phyloP scores from a whole-genome alignment of 2,888 invertebrate species.

The Augochlorella aurata region DNA sequence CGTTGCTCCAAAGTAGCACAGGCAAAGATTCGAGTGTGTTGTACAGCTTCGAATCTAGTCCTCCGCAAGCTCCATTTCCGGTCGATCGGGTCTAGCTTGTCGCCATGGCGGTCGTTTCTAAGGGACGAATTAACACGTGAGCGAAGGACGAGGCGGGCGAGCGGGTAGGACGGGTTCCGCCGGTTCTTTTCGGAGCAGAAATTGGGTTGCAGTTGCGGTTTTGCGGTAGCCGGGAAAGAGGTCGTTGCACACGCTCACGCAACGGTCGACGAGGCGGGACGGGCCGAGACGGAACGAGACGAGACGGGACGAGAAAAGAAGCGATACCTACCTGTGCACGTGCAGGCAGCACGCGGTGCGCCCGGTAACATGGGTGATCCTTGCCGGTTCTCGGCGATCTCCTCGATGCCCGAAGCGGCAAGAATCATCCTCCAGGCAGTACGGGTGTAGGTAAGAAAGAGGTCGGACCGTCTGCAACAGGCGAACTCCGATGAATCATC shows the following conservation, averaged over 20 bases:
- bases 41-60: too few relatives aligned
- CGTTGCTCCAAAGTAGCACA: background rate
- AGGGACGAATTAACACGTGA: background rate
- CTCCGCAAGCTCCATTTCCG: too few relatives aligned
- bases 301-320: slow-evolving; percentile 12
- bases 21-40: background rate
- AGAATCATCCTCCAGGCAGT: slow-evolving; percentile 7
- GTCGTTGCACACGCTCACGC: slow-evolving; percentile 35
- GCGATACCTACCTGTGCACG: slow-evolving; percentile 23
- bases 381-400: background rate
- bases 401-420: background rate
- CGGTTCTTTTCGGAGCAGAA: slow-evolving; percentile 41
- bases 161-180: slow-evolving; percentile 23
- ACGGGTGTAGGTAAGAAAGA: slow-evolving; percentile 54
- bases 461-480: slow-evolving; percentile 60
- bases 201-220: slow-evolving; percentile 67
- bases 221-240: slow-evolving; percentile 63
- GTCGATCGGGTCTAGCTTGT: background rate
- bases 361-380: slow-evolving; percentile 3
- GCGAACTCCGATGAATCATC: slow-evolving; percentile 69
- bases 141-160: background rate
- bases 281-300: slow-evolving; percentile 25
- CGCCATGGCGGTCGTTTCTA: background rate
- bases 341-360: slow-evolving; percentile 9
- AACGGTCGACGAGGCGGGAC: background rate